Evolutionary conservation across 2,113 vertebrate genomes (phyloP).

Genomic region (Clarias gariepinus): DNA sequence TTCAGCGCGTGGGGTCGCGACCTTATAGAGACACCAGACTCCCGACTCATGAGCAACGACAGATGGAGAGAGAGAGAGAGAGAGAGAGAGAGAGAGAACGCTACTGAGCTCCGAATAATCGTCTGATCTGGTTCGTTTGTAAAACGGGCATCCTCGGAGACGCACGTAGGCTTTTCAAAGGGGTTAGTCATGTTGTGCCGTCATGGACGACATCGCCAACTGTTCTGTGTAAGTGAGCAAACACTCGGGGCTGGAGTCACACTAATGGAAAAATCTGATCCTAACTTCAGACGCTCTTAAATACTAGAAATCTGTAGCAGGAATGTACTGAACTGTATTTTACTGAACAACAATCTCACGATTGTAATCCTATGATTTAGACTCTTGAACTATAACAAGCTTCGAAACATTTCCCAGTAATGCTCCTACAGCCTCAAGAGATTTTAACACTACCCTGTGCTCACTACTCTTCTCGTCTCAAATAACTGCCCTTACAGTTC

Average conservation of each 20-base stretch:
- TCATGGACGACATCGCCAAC: background rate
- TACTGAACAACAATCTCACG: background rate
- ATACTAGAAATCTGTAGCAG: background rate
- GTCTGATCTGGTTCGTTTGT: background rate
- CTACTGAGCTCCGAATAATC: background rate
- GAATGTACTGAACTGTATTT: background rate
- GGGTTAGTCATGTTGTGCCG: background rate
- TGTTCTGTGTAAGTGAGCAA: background rate
- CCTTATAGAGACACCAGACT: background rate
- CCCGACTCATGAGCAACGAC: background rate
- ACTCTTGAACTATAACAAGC: background rate
- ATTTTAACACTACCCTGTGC: background rate
- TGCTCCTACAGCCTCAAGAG: background rate
- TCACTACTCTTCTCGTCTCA: background rate
- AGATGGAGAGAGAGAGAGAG: conserved; percentile 19
- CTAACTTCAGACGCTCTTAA: background rate
- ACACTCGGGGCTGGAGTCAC: background rate
- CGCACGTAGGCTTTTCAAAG: background rate
- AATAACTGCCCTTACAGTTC: background rate
- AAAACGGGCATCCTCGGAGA: background rate
- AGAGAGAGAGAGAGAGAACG: background rate
- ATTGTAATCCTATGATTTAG: too few relatives aligned
- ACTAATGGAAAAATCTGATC: background rate
- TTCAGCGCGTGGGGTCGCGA: background rate
- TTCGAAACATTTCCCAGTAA: background rate